Conservation (phyloP, 2,797 vertebrate genomes). For the Brotula barbata region DNA sequence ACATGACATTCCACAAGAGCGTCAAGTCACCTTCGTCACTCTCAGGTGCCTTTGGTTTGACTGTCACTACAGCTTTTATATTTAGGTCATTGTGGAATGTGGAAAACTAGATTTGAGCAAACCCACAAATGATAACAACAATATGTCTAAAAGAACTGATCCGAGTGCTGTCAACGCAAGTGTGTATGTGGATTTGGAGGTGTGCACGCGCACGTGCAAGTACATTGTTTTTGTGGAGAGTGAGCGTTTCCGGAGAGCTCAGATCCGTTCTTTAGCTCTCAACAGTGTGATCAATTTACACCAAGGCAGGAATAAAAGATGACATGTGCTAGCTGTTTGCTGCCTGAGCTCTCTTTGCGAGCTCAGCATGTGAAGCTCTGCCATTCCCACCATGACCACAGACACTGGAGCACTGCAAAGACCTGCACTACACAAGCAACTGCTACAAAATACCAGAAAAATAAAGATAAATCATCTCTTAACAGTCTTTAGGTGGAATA, state of each 20-base stretch:
- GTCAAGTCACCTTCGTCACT: conserved; percentile 61
- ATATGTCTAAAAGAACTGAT: not conserved
- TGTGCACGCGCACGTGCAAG: too few species aligned
- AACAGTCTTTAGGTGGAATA: conserved; percentile 25
- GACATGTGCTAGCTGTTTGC: conserved; percentile 71
- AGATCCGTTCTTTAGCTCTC: conserved; percentile 72
- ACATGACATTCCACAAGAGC: conserved; percentile 66
- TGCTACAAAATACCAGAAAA: too few species aligned
- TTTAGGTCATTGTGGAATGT: too few species aligned
- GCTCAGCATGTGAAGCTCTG: conserved; percentile 70
- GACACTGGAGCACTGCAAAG: conserved; percentile 28
- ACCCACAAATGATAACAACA: not conserved
- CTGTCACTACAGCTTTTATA: conserved; percentile 1
- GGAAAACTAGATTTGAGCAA: too few species aligned
- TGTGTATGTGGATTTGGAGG: too few species aligned
- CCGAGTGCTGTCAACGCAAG: too few species aligned
- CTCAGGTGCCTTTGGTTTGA: conserved; percentile 16
- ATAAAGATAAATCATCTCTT: too few species aligned
- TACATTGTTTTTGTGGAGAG: not conserved
- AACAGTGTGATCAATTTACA: conserved; percentile 82
- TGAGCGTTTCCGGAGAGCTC: conserved; percentile 60
- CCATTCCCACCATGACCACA: conserved; percentile 46
- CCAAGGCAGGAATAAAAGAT: conserved; percentile 81
- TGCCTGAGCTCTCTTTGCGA: conserved; percentile 61
- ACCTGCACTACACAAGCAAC: too few species aligned